Base-by-base conservation (phyloP, 2,113 vertebrate species). In the Himantopus leucocephalus region DNA sequence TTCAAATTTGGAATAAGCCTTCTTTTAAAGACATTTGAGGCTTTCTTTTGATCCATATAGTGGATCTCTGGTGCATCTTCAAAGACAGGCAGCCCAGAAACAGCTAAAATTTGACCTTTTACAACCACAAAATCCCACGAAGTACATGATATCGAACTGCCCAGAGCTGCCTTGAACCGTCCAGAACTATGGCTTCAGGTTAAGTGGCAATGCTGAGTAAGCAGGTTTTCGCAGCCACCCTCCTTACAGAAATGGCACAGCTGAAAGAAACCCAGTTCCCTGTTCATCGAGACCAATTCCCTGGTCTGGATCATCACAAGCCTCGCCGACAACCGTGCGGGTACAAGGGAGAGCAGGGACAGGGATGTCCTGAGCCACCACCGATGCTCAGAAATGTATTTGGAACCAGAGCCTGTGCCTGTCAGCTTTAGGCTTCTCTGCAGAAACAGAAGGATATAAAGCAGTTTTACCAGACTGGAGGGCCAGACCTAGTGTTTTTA, bases 311-410 rank as follows among this genome's bases (percentile, higher is more conserved):
- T 67, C 41, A 29, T 43, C 47, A 26, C 30, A 29, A 34, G 39
- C n/a, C 39, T 12, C 30, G 20, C 18, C 0, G 3, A 41, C 26
- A 12, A 5, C 4, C 43, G 37, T 41, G 39, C 1, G 1, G 30
- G 14, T 43, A 19, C 22, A 15, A 27, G 53, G 60, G 23, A 39
- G 34, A 58, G 37, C 30, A 34, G 39, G 39, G 12, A 7, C n/a
- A 24, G n/a, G 26, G 55, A 45, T 12, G 17, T 26, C 55, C 13
- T 29, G 32, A 62, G 23, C n/a, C 35, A 9, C 17, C 35, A 6
- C 52, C 41, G 26, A 14, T 47, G 39, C 78, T 72, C 17, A 53
- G 58, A 39, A 63, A 22, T 16, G 34, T 20, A 6, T n/a, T 79
- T 79, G 52, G 81, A 66, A 39, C 18, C 56, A 37, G 41, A 50